Evolutionary conservation across 92 coral and sea anemone species (phyloP), one percentile per base, ranked within the genome.

Genomic region (Meandrina meandrites): DNA sequence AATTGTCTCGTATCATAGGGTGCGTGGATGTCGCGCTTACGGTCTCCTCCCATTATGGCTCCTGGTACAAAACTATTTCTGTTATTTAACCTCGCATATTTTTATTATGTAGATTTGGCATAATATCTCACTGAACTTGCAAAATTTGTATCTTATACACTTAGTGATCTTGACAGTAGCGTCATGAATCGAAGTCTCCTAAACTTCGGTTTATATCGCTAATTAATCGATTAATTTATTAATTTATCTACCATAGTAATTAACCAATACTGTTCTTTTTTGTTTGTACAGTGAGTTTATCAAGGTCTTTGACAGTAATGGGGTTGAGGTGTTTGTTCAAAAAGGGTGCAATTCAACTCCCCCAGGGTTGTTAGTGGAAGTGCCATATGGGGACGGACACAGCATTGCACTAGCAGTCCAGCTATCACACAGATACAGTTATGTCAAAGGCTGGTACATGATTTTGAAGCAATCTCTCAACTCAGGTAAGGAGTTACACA

Each of bases 251-350:
- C n/a, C n/a, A 19, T 57, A 17, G 64, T 40, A 40, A 57, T 57
- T 57, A 2, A 57, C 24, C 64, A 57, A 8, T 57, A 22, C 27
- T 19, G 6, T 19, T 19, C 21, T 15, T 0, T 19, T 18, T 5
- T 57, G n/a, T 19, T 57, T 57, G 8, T 57, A 8, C 24, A 69
- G 75, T 31, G 84, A 64, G 34, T 64, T 14, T 4, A 45, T 81
- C 24, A 66, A 81, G 84, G 37, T 81, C 42, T 81, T 37, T 60
- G 74, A 80, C 28, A 37, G 53, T 72, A 37, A 37, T 11, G 84
- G 84, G 34, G 35, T 2, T 15, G 54, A 80, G 73, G 84, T 80
- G 32, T 80, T 60, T 56, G 19, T 35, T 36, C 74, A 57, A 35
- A 16, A 68, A 78, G 81, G 81, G 16, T 78, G 81, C 14, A 27